These are phyloP conservation scores for Pseudomugil tenellus DNA, from an alignment of 2,797 vertebrate species.

Conservation along the genomic window DNA sequence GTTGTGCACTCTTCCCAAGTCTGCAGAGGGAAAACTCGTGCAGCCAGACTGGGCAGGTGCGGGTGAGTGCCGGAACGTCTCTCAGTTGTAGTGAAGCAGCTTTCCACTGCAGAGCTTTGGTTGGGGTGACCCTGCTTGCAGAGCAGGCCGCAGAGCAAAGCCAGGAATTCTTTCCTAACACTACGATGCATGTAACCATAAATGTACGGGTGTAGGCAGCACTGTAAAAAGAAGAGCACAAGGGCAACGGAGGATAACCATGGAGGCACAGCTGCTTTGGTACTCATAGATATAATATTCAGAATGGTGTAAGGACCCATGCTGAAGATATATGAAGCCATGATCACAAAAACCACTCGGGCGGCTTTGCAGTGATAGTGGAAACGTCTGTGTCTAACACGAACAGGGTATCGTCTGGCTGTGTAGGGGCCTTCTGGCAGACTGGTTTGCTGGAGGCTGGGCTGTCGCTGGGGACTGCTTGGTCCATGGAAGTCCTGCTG, in stretches of 20 bases:
- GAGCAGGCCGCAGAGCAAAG: constrained; percentile 83
- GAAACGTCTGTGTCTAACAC: constrained; percentile 81
- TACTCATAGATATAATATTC: constrained; percentile 84
- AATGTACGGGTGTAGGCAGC: constrained; percentile 90
- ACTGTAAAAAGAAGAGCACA: constrained; percentile 91
- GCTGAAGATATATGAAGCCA: constrained; percentile 89
- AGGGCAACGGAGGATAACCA: constrained; percentile 87
- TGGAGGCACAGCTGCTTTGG: constrained; percentile 77
- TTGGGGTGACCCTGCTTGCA: constrained; percentile 77
- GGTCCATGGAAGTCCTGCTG: constrained; percentile 71
- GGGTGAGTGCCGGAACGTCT: constrained; percentile 70
- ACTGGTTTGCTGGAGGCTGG: constrained; percentile 48
- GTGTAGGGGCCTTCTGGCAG: constrained; percentile 65
- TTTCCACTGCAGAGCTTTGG: constrained; percentile 80
- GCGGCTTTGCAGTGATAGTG: constrained; percentile 92
- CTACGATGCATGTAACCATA: constrained; percentile 93
- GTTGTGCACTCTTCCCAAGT: constrained; percentile 85
- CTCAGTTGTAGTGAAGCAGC: constrained; percentile 85
- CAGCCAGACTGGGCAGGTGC: constrained; percentile 76
- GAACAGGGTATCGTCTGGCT: constrained; percentile 73
- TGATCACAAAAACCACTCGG: constrained; percentile 89
- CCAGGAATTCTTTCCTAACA: constrained; percentile 88
- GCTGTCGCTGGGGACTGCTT: constrained; percentile 65
- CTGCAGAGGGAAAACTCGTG: constrained; percentile 81
- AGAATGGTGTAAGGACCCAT: constrained; percentile 90